Percentiles rank a stretch among this genome's conserved stretches.
phyloP scores from a whole-genome alignment of 2,888 invertebrate genomes.

The Bursaphelenchus okinawaensis region DNA sequence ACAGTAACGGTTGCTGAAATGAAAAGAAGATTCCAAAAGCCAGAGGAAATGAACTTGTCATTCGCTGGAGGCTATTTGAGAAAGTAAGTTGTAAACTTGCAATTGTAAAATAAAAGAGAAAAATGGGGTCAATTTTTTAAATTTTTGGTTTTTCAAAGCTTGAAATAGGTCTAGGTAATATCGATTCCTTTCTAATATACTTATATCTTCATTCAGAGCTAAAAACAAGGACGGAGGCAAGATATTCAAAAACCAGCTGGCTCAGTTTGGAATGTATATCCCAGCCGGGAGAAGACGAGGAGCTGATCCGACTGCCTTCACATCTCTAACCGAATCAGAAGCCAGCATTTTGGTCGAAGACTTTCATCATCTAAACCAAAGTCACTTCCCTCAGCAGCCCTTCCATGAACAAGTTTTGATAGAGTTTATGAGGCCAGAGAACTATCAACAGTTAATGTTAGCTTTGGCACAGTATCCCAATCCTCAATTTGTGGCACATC shows the following conservation, averaged over 20 bases:
- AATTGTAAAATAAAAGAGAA: background rate
- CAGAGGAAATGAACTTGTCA: slow-evolving; percentile 19
- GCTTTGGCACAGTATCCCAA: background rate
- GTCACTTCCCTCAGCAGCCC: background rate
- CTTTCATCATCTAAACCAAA: background rate
- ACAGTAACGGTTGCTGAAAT: slow-evolving; percentile 21
- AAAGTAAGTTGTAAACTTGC: slow-evolving; percentile 16
- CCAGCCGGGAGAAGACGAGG: slow-evolving; percentile 21
- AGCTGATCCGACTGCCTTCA: slow-evolving; percentile 16
- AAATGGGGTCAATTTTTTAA: background rate
- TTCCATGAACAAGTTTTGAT: background rate
- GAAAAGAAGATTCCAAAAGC: slow-evolving; percentile 16
- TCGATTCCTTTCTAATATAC: background rate
- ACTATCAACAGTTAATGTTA: background rate
- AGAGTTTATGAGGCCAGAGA: background rate
- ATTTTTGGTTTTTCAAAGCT: too few relatives aligned
- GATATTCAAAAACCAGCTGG: slow-evolving; percentile 10
- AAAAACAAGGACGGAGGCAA: slow-evolving; percentile 24
- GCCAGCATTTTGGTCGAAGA: slow-evolving; percentile 4
- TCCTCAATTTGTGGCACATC: background rate
- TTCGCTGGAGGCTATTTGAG: slow-evolving; percentile 22
- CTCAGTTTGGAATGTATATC: slow-evolving; percentile 10
- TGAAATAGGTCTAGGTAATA: too few relatives aligned
- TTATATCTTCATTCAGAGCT: slow-evolving; percentile 9
- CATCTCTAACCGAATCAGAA: slow-evolving; percentile 18